phyloP scores from a whole-genome alignment of 2,797 vertebrate genomes.

The Spatula versicolor region DNA sequence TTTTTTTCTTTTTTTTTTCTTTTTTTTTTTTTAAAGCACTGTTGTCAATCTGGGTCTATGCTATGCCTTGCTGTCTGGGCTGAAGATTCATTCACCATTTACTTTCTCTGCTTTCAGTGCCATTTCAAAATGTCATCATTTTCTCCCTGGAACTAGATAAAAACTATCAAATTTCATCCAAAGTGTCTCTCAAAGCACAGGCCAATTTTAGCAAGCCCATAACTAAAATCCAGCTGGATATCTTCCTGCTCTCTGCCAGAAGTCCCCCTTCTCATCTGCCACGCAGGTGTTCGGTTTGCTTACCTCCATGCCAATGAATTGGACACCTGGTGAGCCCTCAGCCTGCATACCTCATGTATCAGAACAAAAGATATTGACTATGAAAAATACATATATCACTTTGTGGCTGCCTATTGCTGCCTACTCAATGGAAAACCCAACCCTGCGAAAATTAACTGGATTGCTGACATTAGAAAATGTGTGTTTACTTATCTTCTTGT shows the following conservation, averaged over 20 bases:
- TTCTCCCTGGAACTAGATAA: conserved; percentile 64
- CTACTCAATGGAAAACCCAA: background rate
- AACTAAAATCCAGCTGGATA: conserved; percentile 65
- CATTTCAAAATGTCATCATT: conserved; percentile 40
- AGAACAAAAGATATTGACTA: background rate
- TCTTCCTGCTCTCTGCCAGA: conserved; percentile 47
- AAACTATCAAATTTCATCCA: conserved; percentile 59
- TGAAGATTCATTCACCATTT: conserved; percentile 49
- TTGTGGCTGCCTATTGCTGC: background rate
- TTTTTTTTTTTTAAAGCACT: conserved; percentile 26
- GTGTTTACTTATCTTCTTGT: background rate
- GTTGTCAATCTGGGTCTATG: conserved; percentile 6
- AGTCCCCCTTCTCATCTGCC: conserved; percentile 42
- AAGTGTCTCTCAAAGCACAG: conserved; percentile 60
- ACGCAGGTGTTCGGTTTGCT: conserved; percentile 45
- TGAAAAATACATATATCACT: background rate
- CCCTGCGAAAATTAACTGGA: background rate
- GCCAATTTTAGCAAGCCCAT: conserved; percentile 66
- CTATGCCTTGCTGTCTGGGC: background rate
- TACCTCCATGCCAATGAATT: background rate
- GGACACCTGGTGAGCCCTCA: background rate
- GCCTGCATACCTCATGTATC: background rate
- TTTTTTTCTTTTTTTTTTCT: conserved; percentile 24
- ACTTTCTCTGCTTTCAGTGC: conserved; percentile 54
- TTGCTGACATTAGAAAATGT: background rate